Conservation (phyloP, 2,797 vertebrate genomes). For the Danio jaintianensis region DNA sequence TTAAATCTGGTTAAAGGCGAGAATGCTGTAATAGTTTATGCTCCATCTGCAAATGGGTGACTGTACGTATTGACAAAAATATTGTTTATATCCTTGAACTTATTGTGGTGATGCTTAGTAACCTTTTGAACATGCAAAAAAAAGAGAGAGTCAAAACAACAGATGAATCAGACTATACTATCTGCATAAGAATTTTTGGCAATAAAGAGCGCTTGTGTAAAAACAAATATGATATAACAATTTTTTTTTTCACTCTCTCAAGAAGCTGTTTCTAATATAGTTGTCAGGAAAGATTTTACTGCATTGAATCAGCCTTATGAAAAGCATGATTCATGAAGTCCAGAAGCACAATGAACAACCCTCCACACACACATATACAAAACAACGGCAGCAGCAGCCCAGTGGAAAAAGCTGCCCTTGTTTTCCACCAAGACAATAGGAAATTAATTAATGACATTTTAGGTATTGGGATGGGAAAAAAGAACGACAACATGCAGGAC, state of each 20-base stretch:
- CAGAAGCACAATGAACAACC: slow-evolving; percentile 61
- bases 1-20: slow-evolving; percentile 34
- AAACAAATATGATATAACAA: slow-evolving; percentile 46
- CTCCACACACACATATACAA: slow-evolving; percentile 32
- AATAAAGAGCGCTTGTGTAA: slow-evolving; percentile 20
- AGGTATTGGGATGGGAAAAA: slow-evolving; percentile 41
- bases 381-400: slow-evolving; percentile 55
- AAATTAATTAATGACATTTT: slow-evolving; percentile 70
- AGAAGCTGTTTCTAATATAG: slow-evolving; percentile 70
- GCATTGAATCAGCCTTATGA: slow-evolving; percentile 61
- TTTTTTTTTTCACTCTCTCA: slow-evolving; percentile 46
- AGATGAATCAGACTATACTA: slow-evolving; percentile 40
- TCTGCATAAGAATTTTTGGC: slow-evolving; percentile 51
- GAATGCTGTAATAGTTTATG: slow-evolving; percentile 40
- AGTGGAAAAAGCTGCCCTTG: slow-evolving; percentile 71
- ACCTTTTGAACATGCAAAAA: slow-evolving; percentile 21
- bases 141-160: slow-evolving; percentile 30
- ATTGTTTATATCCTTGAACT: slow-evolving; percentile 38
- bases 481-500: slow-evolving; percentile 58
- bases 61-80: slow-evolving; percentile 40
- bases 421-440: slow-evolving; percentile 72
- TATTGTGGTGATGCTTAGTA: slow-evolving; percentile 24
- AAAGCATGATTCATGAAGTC: slow-evolving; percentile 74
- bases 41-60: slow-evolving; percentile 39
- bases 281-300: slow-evolving; percentile 63